Percentiles rank a stretch among this genome's conserved stretches.
These are phyloP conservation scores for Merodon equestris DNA, from an alignment of 2,888 invertebrate species.

Conservation along the genomic window DNA sequence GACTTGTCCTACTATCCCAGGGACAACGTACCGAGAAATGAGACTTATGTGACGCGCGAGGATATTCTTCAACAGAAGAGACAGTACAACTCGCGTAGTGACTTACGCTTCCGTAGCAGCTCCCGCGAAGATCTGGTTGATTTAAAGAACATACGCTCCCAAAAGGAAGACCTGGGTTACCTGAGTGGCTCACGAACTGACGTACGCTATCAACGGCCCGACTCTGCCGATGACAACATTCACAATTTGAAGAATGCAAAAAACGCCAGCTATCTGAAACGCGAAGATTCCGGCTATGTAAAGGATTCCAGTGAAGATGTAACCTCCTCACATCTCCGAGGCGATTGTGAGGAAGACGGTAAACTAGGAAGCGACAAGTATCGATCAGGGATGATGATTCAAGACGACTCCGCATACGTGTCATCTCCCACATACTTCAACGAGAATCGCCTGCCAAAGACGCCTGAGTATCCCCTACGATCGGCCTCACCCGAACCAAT, in stretches of 20 bases:
- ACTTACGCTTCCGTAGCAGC: conserved; percentile 75
- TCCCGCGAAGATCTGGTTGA: conserved; percentile 76
- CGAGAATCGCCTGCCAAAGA: conserved; percentile 80
- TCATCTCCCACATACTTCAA: conserved; percentile 82
- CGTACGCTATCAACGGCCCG: conserved; percentile 71
- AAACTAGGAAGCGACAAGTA: conserved; percentile 70
- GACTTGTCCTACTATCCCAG: conserved; percentile 58
- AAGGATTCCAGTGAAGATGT: conserved; percentile 72
- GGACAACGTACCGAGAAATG: conserved; percentile 66
- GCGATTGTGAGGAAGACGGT: conserved; percentile 79
- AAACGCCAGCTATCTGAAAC: conserved; percentile 70
- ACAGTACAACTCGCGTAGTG: conserved; percentile 75
- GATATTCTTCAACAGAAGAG: conserved; percentile 77
- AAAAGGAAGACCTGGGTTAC: conserved; percentile 73
- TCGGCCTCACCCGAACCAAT: conserved; percentile 46
- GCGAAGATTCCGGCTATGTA: conserved; percentile 73
- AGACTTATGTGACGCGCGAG: conserved; percentile 77
- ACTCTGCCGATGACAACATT: conserved; percentile 71
- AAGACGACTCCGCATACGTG: conserved; percentile 82
- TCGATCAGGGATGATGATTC: conserved; percentile 80
- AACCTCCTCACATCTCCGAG: conserved; percentile 79
- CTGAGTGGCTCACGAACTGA: conserved; percentile 74
- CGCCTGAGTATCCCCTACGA: conserved; percentile 67
- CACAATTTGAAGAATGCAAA: conserved; percentile 64
- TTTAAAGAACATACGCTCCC: conserved; percentile 74